Base-by-base conservation (phyloP, 2,797 vertebrate species). In the Sternotherus odoratus region DNA sequence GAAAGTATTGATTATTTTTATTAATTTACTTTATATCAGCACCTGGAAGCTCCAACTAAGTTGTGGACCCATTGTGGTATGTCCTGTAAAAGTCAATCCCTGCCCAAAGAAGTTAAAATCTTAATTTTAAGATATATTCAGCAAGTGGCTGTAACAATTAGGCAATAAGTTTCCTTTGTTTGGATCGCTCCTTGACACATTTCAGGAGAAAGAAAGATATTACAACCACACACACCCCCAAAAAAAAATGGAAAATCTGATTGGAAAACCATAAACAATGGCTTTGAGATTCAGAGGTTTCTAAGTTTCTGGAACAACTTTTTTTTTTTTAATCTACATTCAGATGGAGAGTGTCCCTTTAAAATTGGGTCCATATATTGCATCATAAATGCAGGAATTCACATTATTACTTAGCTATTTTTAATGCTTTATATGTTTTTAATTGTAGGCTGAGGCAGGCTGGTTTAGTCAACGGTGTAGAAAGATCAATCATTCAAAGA, bases 401-500 rank as follows among this genome's bases (percentile, higher is more conserved):
- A 46, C 17, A n/a, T 79, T 9, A 17, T 17, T 85, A 87, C 72
- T 80, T 39, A 36, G 30, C 63, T 66, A 66, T 8, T 77, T 87
- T 81, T 60, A 54, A 80, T 3, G 1, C 8, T 89, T 1, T 90
- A 3, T 92, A 79, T 77, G 33, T 95, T 96, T 96, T 91, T 60
- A 92, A 95, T 91, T 95, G 6, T 84, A 99, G 98, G 99, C 99
- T 2, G 99, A 99, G 97, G 99, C 99, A 7, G 99, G 99, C 63
- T 99, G 99, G 99, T 99, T 99, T 95, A 99, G 98, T 95, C 99
- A 99, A 88, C 98, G 99, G 74, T 99, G 99, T 96, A 97, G 98
- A 91, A 99, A 99, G 97, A 99, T 99, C 91, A 99, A 99, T 97
- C 99, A 99, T 97, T 99, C 99, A 9, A 99, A 99, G 97, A 99